phyloP scores from a whole-genome alignment of 2,797 vertebrate genomes.

The Smutsia gigantea region DNA sequence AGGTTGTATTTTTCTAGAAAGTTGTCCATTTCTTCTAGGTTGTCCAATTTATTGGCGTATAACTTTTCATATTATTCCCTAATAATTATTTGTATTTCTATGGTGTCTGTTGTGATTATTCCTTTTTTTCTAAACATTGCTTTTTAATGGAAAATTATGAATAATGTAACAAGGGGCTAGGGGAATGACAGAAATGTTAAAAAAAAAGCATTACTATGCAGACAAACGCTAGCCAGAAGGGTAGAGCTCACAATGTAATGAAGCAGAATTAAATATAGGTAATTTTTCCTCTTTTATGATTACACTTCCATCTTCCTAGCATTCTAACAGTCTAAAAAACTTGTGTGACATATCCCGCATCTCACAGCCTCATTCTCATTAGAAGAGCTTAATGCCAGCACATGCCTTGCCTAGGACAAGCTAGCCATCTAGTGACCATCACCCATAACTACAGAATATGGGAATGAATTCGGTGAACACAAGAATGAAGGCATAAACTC shows the following conservation, averaged over 20 bases:
- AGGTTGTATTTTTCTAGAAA: too few species aligned
- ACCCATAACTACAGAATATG: not conserved
- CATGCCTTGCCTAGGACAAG: not conserved
- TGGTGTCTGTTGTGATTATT: too few species aligned
- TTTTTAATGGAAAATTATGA: not conserved
- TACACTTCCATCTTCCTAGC: not conserved
- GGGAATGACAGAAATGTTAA: not conserved
- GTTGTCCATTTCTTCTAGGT: too few species aligned
- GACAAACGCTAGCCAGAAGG: not conserved
- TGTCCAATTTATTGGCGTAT: too few species aligned
- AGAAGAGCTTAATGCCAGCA: not conserved
- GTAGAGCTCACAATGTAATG: not conserved
- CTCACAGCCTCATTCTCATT: not conserved
- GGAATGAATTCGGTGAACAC: rapidly evolving
- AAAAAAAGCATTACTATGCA: not conserved
- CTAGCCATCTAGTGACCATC: slow-evolving; percentile 57
- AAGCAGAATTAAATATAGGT: not conserved
- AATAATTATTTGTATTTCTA: too few species aligned
- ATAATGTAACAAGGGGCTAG: not conserved
- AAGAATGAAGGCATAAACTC: not conserved
- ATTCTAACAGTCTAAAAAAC: not conserved
- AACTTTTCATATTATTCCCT: too few species aligned
- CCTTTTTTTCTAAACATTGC: not conserved
- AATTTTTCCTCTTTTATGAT: not conserved
- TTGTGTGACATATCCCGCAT: not conserved